Base-by-base conservation (phyloP, 64 coral and sea anemone genomes). In the Dendronephthya gigantea region DNA sequence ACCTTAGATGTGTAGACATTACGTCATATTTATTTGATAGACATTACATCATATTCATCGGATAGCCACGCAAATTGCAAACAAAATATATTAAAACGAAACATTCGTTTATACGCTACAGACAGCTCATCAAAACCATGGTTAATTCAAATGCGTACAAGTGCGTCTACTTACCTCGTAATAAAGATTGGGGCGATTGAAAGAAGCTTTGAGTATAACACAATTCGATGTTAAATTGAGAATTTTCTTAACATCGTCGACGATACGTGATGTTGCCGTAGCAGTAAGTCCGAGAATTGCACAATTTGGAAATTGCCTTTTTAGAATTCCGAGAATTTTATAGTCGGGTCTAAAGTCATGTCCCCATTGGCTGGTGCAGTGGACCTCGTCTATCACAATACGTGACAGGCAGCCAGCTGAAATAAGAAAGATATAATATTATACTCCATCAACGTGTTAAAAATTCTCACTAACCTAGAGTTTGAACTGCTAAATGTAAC, bases 291-390 rank as follows among this genome's bases (percentile, higher is more conserved):
- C 94, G 9, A 97, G 70, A 32, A 97, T 89, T 9, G 94, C 91
- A 65, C 88, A 84, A 5, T 82, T 89, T 34, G 91, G 94, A 85
- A 93, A 97, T 66, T 97, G 94, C 48, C 94, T 87, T 68, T 97
- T 97, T 49, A 97, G 68, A 85, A 97, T 97, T 15, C 94, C 94
- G 58, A 97, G 91, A 62, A 93, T 91, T 84, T 97, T 97, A 82
- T 97, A 97, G 69, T 97, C 94, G 62, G 94, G 94, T 82, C 94
- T 74, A 76, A 97, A 97, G 72, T 97, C 94, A 87, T 97, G 94
- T 25, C 94, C 94, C 94, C 94, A 97, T 49, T 97, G 94, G 41
- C 94, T 97, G 12, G 94, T 88, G 88, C 94, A 97, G 36, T 97
- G 94, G 58, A 97, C 92, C 83, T 97, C 94, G 65, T 97, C 94